These are phyloP conservation scores for Polydrusus tereticollis DNA, from an alignment of 2,888 invertebrate genomes.

Conservation along the genomic window DNA sequence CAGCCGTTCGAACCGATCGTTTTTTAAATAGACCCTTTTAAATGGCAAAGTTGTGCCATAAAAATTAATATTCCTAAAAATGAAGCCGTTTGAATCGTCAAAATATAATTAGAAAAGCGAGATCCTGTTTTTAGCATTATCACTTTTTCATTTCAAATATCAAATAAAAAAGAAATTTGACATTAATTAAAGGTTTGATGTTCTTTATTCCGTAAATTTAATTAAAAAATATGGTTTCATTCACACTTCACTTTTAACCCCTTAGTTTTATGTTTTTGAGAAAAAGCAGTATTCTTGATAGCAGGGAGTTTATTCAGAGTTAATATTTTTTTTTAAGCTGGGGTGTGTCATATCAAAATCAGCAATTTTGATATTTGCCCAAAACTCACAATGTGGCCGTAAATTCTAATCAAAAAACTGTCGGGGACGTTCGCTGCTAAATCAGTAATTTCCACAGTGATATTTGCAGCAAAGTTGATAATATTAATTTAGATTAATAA, in stretches of 20 bases:
- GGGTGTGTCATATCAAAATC: no score
- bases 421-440: no score
- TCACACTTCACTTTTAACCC: background rate
- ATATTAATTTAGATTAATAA: no score
- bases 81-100: slow-evolving; percentile 12
- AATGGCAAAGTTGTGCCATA: slow-evolving; percentile 5
- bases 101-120: slow-evolving; percentile 2
- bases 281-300: no score
- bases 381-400: no score
- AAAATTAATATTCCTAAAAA: slow-evolving; percentile 15
- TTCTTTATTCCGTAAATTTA: slow-evolving; percentile 6
- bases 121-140: background rate
- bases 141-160: slow-evolving; percentile 1
- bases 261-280: no score
- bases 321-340: no score
- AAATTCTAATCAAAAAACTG: no score
- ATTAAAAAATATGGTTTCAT: background rate
- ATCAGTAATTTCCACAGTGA: no score
- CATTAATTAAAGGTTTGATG: background rate
- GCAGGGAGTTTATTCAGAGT: no score
- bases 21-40: background rate
- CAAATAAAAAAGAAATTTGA: slow-evolving; percentile 2
- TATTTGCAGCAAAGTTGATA: no score
- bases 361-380: no score
- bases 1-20: background rate